phyloP scores from a whole-genome alignment of 2,888 invertebrate species.

The Andrena flavipes region DNA sequence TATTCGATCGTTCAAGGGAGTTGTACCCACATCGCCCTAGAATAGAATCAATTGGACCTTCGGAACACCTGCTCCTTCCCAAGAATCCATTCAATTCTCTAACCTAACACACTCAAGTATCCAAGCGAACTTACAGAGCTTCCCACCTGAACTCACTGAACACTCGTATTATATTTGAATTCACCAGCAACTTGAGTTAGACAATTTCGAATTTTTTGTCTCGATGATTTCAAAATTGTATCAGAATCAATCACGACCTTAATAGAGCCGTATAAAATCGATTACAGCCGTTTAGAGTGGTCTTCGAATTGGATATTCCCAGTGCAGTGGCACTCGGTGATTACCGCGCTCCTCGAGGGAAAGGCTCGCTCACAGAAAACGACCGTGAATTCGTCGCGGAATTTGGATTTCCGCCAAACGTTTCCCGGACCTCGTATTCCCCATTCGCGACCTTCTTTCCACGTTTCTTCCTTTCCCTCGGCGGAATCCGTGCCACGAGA shows the following conservation, averaged over 20 bases:
- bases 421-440: conserved; percentile 50
- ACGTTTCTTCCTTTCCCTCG: neutral
- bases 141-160: too few relatives aligned
- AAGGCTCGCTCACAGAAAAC: conserved; percentile 14
- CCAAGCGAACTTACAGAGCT: too few relatives aligned
- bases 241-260: neutral
- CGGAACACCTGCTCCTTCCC: too few relatives aligned
- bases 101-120: too few relatives aligned
- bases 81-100: too few relatives aligned
- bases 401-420: conserved; percentile 57
- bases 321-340: conserved; percentile 16
- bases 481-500: neutral
- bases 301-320: conserved; percentile 34
- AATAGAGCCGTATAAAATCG: neutral
- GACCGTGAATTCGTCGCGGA: conserved; percentile 36
- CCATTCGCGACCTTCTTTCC: conserved; percentile 34
- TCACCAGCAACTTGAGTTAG: too few relatives aligned
- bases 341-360: conserved; percentile 5
- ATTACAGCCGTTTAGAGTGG: neutral
- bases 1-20: neutral
- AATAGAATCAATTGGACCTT: too few relatives aligned
- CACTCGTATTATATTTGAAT: too few relatives aligned
- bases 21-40: neutral
- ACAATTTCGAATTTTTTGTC: too few relatives aligned
- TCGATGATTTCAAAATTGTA: neutral